Evolutionary conservation across 2,113 vertebrate genomes (phyloP).

Genomic region (Mustela lutreola): DNA sequence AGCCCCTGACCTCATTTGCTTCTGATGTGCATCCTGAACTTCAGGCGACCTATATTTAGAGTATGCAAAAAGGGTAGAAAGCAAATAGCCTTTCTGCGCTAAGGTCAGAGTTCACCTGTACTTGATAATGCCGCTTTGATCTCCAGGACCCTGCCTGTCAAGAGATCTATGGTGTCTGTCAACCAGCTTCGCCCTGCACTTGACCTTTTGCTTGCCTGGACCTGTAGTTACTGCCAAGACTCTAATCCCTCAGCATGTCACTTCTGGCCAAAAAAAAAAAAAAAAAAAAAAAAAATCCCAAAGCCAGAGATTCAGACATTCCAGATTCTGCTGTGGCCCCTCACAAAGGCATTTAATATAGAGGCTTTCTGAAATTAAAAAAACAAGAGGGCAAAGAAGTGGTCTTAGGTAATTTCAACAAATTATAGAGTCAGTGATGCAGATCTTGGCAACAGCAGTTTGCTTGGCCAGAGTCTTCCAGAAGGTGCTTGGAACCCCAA

Average conservation of each 20-base stretch:
- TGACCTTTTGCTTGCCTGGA: constrained; percentile 7
- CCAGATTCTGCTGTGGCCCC: background rate
- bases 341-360: background rate
- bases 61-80: background rate
- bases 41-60: background rate
- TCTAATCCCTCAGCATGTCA: background rate
- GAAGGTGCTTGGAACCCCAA: background rate
- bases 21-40: background rate
- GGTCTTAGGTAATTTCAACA: constrained; percentile 43
- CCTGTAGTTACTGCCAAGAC: background rate
- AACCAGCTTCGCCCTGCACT: background rate
- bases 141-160: background rate
- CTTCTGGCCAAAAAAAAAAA: background rate
- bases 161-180: background rate
- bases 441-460: background rate
- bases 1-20: background rate
- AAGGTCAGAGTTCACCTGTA: background rate
- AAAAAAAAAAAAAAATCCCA: background rate
- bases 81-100: background rate
- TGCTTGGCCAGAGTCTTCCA: background rate
- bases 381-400: background rate
- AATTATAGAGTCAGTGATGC: background rate
- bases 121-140: background rate
- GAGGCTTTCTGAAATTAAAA: background rate
- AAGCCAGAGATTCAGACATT: background rate